These are phyloP conservation scores for Danionella dracula DNA, from an alignment of 2,797 vertebrate genomes.

Conservation along the genomic window DNA sequence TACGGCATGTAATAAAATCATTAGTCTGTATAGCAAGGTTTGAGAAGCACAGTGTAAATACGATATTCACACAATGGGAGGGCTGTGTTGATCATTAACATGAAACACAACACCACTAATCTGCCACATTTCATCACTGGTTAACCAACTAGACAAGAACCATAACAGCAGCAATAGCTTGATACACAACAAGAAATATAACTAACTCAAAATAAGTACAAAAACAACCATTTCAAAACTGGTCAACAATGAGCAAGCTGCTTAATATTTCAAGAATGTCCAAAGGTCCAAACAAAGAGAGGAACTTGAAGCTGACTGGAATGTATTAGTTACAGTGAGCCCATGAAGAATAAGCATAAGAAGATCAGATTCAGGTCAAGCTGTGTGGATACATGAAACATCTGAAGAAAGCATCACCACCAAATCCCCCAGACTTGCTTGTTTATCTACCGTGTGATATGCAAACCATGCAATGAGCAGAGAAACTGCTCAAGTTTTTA, in stretches of 20 bases:
- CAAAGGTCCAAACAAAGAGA: not conserved
- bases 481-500: too few relatives aligned
- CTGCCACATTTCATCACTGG: not conserved
- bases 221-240: not conserved
- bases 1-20: not conserved
- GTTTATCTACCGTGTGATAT: too few relatives aligned
- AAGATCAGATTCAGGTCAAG: too few relatives aligned
- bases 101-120: not conserved
- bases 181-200: not conserved
- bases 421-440: too few relatives aligned
- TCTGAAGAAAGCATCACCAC: too few relatives aligned
- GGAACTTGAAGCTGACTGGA: not conserved
- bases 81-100: slow-evolving; percentile 25
- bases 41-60: not conserved
- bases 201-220: not conserved
- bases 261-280: not conserved
- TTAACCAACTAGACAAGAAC: not conserved
- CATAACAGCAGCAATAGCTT: not conserved
- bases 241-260: not conserved
- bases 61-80: not conserved
- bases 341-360: too few relatives aligned
- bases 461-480: too few relatives aligned
- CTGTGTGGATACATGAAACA: too few relatives aligned
- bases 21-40: not conserved
- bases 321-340: not conserved